Conservation (phyloP, 2,888 invertebrate species). For the Caenorhabditis sp. region DNA sequence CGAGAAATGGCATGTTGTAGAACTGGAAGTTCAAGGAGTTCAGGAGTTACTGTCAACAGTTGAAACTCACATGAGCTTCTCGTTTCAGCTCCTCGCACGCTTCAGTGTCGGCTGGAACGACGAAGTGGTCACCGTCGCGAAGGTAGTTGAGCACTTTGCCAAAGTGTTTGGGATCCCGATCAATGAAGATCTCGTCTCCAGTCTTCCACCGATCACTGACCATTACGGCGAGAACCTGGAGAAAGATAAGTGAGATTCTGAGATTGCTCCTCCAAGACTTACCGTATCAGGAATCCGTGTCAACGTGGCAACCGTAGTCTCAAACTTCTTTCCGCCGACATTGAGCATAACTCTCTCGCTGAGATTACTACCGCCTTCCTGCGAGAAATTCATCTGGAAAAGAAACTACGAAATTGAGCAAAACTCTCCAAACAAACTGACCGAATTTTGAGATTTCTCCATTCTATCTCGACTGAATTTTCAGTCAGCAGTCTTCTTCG, state of each 20-base stretch:
- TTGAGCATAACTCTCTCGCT: constrained; percentile 74
- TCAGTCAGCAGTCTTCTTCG: neutral
- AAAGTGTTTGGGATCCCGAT: constrained; percentile 78
- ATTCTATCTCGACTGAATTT: constrained; percentile 13
- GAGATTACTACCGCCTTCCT: constrained; percentile 49
- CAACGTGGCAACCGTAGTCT: constrained; percentile 75
- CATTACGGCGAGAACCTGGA: constrained; percentile 74
- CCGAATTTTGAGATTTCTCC: constrained; percentile 46
- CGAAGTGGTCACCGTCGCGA: constrained; percentile 73
- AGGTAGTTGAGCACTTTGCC: constrained; percentile 77
- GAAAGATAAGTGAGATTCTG: neutral
- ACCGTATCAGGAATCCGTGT: constrained; percentile 72
- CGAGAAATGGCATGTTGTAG: constrained; percentile 73
- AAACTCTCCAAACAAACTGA: constrained; percentile 14
- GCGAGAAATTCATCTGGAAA: constrained; percentile 52
- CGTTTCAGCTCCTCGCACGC: constrained; percentile 74
- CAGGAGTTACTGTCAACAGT: neutral
- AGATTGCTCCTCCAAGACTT: constrained; percentile 3
- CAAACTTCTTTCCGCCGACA: constrained; percentile 78
- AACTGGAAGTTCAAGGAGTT: constrained; percentile 73
- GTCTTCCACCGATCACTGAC: constrained; percentile 75
- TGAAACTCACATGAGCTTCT: constrained; percentile 73
- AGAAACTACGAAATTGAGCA: neutral
- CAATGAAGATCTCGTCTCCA: constrained; percentile 77
- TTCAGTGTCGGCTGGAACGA: constrained; percentile 70